Conservation (phyloP, 2,797 vertebrate genomes). For the Petrocephalus sullivani region DNA sequence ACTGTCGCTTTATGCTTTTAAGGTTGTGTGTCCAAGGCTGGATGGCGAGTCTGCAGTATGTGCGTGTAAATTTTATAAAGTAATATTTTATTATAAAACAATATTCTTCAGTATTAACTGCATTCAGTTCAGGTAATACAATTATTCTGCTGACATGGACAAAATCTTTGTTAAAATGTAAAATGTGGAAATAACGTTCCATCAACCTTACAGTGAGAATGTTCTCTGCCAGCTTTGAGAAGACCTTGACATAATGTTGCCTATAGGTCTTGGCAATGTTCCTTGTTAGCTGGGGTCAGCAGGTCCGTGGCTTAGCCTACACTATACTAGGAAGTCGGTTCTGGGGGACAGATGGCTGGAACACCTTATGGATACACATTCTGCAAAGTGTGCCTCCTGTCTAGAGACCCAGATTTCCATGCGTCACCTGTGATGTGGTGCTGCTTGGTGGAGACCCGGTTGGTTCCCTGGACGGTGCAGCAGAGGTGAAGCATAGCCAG, state of each 20-base stretch:
- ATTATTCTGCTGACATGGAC: not conserved
- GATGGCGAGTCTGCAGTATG: not conserved
- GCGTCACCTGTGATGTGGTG: constrained; percentile 63
- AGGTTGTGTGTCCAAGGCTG: not conserved
- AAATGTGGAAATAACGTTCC: not conserved
- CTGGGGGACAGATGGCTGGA: not conserved
- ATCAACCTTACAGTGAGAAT: not conserved
- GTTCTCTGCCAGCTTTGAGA: too few species aligned
- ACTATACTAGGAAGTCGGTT: not conserved
- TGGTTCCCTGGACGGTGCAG: constrained; percentile 61
- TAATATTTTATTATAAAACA: not conserved
- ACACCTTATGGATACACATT: not conserved
- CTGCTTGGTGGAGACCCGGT: constrained; percentile 66
- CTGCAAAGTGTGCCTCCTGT: not conserved
- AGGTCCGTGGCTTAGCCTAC: not conserved
- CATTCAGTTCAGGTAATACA: not conserved
- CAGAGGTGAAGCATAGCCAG: constrained; percentile 71
- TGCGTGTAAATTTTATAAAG: not conserved
- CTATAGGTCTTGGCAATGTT: too few species aligned
- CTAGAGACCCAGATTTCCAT: not conserved
- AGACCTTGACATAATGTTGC: too few species aligned
- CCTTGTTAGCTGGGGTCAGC: not conserved
- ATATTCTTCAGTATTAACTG: not conserved
- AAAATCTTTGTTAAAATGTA: not conserved
- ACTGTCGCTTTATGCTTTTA: not conserved